A percentile compares a stretch with the other conserved stretches of the same genome.
Evolutionary conservation across 1,140 invertebrate genomes (phyloP).

Genomic region (Rhizoglyphus robini): DNA sequence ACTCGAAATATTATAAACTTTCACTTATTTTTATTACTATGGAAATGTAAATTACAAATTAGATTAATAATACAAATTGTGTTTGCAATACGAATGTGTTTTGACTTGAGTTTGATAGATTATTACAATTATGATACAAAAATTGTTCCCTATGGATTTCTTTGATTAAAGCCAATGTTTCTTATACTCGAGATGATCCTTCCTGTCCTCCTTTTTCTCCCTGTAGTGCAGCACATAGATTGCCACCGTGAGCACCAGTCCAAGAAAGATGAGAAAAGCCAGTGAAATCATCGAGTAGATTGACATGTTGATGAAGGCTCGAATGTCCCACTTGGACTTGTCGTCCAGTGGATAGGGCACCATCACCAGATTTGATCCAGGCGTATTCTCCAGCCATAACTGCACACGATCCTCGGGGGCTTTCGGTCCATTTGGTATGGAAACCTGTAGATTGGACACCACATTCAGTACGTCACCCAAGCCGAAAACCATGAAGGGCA

Average conservation of each 20-base stretch:
- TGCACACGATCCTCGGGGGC: slow-evolving; percentile 20
- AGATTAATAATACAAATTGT: too few relatives aligned
- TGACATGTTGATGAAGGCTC: slow-evolving; percentile 88
- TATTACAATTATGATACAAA: too few relatives aligned
- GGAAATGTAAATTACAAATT: too few relatives aligned
- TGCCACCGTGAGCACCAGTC: slow-evolving; percentile 64
- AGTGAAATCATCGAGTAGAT: slow-evolving; percentile 82
- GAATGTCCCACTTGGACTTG: slow-evolving; percentile 69
- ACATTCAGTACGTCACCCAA: slow-evolving; percentile 92
- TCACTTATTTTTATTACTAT: too few relatives aligned
- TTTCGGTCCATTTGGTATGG: slow-evolving; percentile 41
- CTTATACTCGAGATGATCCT: slow-evolving; percentile 3
- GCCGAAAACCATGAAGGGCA: slow-evolving; percentile 89
- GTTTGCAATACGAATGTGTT: too few relatives aligned
- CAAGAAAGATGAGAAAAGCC: slow-evolving; percentile 68
- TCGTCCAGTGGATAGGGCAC: slow-evolving; percentile 67
- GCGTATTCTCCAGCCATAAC: slow-evolving; percentile 83
- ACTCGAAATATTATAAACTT: too few relatives aligned
- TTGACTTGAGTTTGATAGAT: too few relatives aligned
- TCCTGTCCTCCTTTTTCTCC: slow-evolving; percentile 46
- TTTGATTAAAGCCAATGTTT: slow-evolving; percentile 14
- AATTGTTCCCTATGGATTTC: too few relatives aligned
- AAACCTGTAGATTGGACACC: slow-evolving; percentile 75
- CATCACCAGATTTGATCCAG: slow-evolving; percentile 89
- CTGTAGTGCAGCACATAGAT: slow-evolving; percentile 79